Evolutionary conservation across 1,140 invertebrate genomes (phyloP), one percentile per base, ranked within the genome.

Genomic region (Metaphire vulgaris): DNA sequence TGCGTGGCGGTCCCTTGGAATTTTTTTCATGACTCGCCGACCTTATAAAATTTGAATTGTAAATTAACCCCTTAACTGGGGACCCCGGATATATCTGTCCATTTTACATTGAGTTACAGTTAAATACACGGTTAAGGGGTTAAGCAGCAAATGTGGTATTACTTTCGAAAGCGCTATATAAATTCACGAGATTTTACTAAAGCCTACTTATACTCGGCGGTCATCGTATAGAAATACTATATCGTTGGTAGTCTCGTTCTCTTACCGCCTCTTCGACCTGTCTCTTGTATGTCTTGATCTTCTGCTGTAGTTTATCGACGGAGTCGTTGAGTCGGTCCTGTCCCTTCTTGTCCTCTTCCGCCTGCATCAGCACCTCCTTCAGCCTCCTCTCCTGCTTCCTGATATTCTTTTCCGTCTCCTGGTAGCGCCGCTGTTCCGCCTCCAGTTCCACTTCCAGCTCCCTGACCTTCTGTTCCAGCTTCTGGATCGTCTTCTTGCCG

Each of bases 251-350:
- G n/a, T n/a, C n/a, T n/a, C n/a, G 26, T 28, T 41, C 29, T 83
- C 89, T 87, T 85, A 90, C 90, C 80, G 96, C 96, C 87, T 99
- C 96, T 86, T 98, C 97, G 83, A 98, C 97, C 90, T 98, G 96
- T 88, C 95, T 93, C 92, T 98, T 98, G 92, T 98, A 98, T 79
- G 93, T 95, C 90, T 98, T 98, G 90, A 99, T 97, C 91, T 99
- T 99, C 88, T 95, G 92, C 90, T 98, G 96, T 74, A 99, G 91
- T 90, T 98, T 98, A 89, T 99, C 97, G 81, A 98, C 95, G 80
- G 98, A 90, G 88, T 98, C 96, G 88, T 97, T 95, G 91, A 97
- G 94, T 83, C 95, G 92, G 86, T 97, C 94, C 88, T 97, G 94
- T 89, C 96, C 97, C 91, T 98, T 98, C 86, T 93, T 92, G 88